These are phyloP conservation scores for Aporophyla nigra DNA, from an alignment of 2,888 invertebrate genomes.

Conservation along the genomic window DNA sequence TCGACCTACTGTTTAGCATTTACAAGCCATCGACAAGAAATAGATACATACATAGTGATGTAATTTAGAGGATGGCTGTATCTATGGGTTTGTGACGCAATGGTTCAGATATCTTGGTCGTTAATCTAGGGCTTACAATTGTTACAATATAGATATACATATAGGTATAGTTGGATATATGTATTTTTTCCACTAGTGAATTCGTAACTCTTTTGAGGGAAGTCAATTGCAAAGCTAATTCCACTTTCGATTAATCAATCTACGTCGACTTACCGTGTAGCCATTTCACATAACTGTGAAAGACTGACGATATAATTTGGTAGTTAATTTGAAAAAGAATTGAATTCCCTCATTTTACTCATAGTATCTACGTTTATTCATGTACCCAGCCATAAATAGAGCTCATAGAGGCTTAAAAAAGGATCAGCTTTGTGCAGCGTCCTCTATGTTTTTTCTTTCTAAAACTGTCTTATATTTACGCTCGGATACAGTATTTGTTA, in stretches of 20 bases:
- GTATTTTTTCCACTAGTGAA: no score
- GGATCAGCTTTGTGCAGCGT: neutral
- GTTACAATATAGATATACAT: neutral
- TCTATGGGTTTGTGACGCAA: constrained; percentile 18
- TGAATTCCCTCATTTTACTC: no score
- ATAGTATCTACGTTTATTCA: no score
- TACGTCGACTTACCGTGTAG: no score
- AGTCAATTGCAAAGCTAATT: no score
- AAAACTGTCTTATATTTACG: neutral
- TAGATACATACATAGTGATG: no score
- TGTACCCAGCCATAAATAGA: neutral
- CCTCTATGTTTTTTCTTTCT: neutral
- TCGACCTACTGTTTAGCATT: constrained; percentile 42
- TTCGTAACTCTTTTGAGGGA: no score
- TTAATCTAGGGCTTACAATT: constrained; percentile 9
- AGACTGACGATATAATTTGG: no score
- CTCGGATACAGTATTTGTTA: neutral
- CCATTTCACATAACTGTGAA: no score
- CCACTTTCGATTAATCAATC: no score
- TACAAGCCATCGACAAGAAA: constrained; percentile 42
- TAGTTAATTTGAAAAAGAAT: no score
- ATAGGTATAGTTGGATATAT: no score
- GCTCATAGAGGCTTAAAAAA: neutral
- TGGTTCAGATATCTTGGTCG: neutral
- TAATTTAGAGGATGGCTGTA: constrained; percentile 20